Evolutionary conservation across 1,140 invertebrate species (phyloP), one percentile per base, ranked within the genome.

Genomic region (Bombus turneri): DNA sequence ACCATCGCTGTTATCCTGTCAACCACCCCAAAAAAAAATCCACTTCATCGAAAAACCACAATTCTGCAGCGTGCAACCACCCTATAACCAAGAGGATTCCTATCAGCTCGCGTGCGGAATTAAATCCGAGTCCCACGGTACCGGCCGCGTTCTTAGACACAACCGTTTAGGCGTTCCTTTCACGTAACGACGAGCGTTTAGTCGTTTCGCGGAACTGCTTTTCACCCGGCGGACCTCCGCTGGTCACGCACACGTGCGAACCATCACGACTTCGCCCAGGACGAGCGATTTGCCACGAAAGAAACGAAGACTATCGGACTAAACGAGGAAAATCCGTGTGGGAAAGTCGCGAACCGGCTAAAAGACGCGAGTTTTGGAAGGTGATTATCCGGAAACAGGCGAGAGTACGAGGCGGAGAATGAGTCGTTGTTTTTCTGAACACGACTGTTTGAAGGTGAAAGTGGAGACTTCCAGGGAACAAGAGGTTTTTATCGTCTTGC

Each of bases 101-200:
- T 37, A 75, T 68, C 74, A 28, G 73, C 39, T 86, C 81, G 85
- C 85, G 85, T 86, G 81, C 73, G 73, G 81, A 68, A 84, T 83
- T 66, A 86, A 86, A 86, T 57, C 57, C 82, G 68, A 73, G 75
- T 85, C 82, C 82, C 86, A 87, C 86, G 85, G 85, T 86, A 37
- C 72, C 57, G 77, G 41, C 53, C 25, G 68, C 57, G 59, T 87
- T 87, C 86, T 87, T 82, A 87, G 86, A 87, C 86, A 53, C 75
- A 57, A 69, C 68, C 86, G 82, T 87, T 87, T 86, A 86, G 77
- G 28, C 68, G 34, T 75, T 74, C 86, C 75, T 80, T 87, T 87
- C 82, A 73, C 81, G 85, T 86, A 86, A 86, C 86, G 69, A 66
- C 66, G 78, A 73, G 62, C 66, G 86, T 87, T 87, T 86, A 87